Evolutionary conservation across 2,113 vertebrate species (phyloP), one percentile per base, ranked within the genome.

Genomic region (Octodon degus): DNA sequence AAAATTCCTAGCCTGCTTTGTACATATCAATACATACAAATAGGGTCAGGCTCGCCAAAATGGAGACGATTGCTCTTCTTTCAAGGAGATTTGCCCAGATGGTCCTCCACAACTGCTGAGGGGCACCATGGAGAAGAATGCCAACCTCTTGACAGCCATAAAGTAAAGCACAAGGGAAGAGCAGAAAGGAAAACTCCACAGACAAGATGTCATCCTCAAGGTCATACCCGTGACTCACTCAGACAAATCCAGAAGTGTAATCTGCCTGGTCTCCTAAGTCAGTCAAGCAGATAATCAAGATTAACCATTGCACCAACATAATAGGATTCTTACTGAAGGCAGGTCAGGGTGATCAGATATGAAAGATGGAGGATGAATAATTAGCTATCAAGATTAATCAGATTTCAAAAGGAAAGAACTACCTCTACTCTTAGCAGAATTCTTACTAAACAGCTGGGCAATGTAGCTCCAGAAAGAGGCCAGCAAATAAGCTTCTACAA

Each of bases 301-400:
- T 53, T 34, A 80, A 55, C 77, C 50, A 80, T 17, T 32, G 17
- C 77, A 80, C 77, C 25, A 32, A 80, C 27, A 83, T 50, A 50
- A 8, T 25, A 55, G 27, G 37, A 80, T 83, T 96, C 88, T 58
- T 84, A 62, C 90, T 53, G 47, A 93, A 87, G 88, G 40, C n/a
- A 20, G 32, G 50, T n/a, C 65, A 43, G 25, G 19, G 55, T 37
- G 58, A 60, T 34, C 89, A 76, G 53, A 30, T 68, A n/a, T 60
- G 77, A 80, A 72, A 76, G 7, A 4, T 19, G 5, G 37, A 22
- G 20, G 12, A 27, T 32, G n/a, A 76, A n/a, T 55, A 76, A 68
- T 74, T 32, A 85, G 86, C 58, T 80, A 74, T 22, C 6, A 24
- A 91, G 47, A 43, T 74, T 55, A 62, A 77, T 74, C 27, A 68